A percentile compares a stretch with the other conserved stretches of the same genome.
Evolutionary conservation across 2,113 vertebrate genomes (phyloP).

Genomic region (Tylochromis polylepis): DNA sequence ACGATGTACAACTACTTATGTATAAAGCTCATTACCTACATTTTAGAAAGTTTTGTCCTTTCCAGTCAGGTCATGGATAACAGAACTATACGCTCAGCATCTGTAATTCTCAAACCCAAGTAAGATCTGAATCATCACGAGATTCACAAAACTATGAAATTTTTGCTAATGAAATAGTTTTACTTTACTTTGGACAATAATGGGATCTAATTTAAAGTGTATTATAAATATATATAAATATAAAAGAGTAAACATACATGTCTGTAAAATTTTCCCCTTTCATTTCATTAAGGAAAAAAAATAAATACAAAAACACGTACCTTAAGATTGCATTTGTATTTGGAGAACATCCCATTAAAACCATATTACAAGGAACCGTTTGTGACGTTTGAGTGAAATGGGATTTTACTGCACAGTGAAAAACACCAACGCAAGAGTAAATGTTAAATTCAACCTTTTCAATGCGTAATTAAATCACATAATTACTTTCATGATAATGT

Average conservation of each 20-base stretch:
- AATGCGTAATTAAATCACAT: neutral
- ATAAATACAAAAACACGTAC: neutral
- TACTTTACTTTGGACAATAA: too few relatives aligned
- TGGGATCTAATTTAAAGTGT: too few relatives aligned
- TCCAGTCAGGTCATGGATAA: neutral
- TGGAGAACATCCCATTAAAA: neutral
- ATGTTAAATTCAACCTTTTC: neutral
- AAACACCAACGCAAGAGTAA: neutral
- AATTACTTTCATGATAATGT: neutral
- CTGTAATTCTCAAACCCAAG: neutral
- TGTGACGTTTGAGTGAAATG: neutral
- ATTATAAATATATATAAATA: neutral
- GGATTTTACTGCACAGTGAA: neutral
- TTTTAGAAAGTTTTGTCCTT: neutral
- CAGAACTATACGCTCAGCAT: neutral
- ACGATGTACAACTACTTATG: neutral
- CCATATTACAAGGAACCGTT: neutral
- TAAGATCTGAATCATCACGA: neutral
- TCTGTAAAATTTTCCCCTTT: neutral
- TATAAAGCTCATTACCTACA: neutral
- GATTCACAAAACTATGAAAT: neutral
- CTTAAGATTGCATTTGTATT: neutral
- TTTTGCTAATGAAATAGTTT: too few relatives aligned
- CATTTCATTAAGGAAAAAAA: neutral
- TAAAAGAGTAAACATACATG: neutral